Conservation (phyloP, 1,140 invertebrate species). For the Drosophila micromelanica region DNA sequence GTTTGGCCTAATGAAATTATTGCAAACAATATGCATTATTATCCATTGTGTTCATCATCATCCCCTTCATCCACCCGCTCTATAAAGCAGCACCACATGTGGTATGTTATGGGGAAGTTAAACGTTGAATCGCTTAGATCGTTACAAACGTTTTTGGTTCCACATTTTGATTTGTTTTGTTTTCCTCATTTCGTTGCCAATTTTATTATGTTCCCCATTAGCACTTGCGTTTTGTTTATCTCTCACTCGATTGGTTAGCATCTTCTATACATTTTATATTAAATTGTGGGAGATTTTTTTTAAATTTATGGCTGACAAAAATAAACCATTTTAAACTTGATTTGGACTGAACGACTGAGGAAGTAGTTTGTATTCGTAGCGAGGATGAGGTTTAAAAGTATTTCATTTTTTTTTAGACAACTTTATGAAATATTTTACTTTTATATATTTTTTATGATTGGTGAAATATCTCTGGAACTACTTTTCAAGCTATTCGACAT, state of each 20-base stretch:
- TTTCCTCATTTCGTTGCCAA: constrained; percentile 32
- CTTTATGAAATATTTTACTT: no score
- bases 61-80: background rate
- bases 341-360: no score
- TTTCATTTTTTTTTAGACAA: no score
- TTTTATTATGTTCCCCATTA: constrained; percentile 35
- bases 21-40: constrained; percentile 41
- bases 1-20: constrained; percentile 58
- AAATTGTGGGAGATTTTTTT: background rate
- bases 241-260: constrained; percentile 23
- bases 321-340: no score
- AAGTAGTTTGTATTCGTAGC: no score
- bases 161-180: constrained; percentile 12
- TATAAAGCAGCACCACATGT: constrained; percentile 17
- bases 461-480: no score
- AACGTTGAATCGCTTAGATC: constrained; percentile 18
- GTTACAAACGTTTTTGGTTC: constrained; percentile 14
- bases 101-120: constrained; percentile 27
- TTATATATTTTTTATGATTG: no score
- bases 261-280: background rate
- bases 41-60: constrained; percentile 16
- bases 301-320: no score
- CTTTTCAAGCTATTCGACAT: no score
- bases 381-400: no score
- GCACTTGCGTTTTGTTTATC: constrained; percentile 27